Evolutionary conservation across 2,888 invertebrate genomes (phyloP).

Genomic region (Hipparchia sbordonii): DNA sequence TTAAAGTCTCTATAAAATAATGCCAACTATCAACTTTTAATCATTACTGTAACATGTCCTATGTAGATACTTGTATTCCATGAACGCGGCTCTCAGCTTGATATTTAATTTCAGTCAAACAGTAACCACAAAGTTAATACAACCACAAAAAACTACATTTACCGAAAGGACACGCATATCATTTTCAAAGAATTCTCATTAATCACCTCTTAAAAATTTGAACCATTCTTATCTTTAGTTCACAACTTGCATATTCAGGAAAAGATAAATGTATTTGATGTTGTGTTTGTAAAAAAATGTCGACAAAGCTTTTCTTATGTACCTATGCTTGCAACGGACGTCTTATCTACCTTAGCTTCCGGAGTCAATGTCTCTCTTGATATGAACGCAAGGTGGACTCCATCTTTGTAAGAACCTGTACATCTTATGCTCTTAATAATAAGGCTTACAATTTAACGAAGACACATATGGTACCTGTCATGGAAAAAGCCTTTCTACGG

Average conservation of each 20-base stretch:
- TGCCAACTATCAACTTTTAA: too few species aligned
- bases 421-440: constrained; percentile 18
- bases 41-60: neutral
- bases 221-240: constrained; percentile 28
- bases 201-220: constrained; percentile 11
- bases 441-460: constrained; percentile 27
- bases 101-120: neutral
- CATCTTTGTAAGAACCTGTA: constrained; percentile 10
- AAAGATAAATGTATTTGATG: constrained; percentile 39
- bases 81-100: neutral
- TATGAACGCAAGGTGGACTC: constrained; percentile 24
- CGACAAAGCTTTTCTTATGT: constrained; percentile 41
- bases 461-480: constrained; percentile 17
- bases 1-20: too few species aligned
- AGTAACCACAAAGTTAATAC: neutral
- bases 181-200: neutral
- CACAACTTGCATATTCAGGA: constrained; percentile 34
- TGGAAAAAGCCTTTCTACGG: constrained; percentile 33
- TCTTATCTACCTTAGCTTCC: constrained; percentile 47
- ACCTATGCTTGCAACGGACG: constrained; percentile 40
- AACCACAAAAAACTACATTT: neutral
- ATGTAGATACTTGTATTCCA: neutral
- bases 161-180: neutral
- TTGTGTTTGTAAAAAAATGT: constrained; percentile 36
- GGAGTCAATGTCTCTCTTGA: constrained; percentile 45